phyloP scores from a whole-genome alignment of 2,888 invertebrate species.

The Cecidostiba fungosa region DNA sequence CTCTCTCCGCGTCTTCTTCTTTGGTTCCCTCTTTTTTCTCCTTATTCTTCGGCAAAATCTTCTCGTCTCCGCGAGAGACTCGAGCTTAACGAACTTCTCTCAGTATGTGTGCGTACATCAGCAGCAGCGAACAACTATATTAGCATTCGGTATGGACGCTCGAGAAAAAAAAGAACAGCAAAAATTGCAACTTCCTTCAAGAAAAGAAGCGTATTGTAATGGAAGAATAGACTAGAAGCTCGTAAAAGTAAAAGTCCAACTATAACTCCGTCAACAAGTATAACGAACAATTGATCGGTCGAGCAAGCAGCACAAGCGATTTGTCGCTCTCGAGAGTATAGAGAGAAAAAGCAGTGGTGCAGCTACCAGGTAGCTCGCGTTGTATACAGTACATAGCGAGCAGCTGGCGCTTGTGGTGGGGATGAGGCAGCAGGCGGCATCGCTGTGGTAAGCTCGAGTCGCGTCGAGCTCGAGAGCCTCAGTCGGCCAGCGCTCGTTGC shows the following conservation, averaged over 20 bases:
- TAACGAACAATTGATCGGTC: slow-evolving; percentile 1
- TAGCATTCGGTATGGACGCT: neutral
- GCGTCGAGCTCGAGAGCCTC: slow-evolving; percentile 28
- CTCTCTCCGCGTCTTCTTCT: neutral
- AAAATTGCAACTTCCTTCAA: neutral
- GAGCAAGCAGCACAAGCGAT: neutral
- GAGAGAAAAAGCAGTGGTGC: neutral
- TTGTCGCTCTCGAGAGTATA: neutral
- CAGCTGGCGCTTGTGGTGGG: neutral
- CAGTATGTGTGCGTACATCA: neutral
- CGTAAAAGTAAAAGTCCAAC: slow-evolving; percentile 6
- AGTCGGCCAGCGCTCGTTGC: slow-evolving; percentile 62
- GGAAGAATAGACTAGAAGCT: neutral
- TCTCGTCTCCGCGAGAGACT: neutral
- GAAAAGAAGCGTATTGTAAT: no score
- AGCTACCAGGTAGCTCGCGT: neutral
- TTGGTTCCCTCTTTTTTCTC: neutral
- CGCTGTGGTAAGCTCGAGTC: neutral
- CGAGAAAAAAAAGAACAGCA: neutral
- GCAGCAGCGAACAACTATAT: neutral
- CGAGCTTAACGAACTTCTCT: slow-evolving; percentile 4
- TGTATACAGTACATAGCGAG: neutral
- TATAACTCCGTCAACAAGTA: neutral
- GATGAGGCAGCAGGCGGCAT: neutral
- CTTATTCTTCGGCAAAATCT: slow-evolving; percentile 10